These are phyloP conservation scores for Flabesymbios commensalis DNA, from an alignment of 2,888 invertebrate genomes.

Conservation along the genomic window DNA sequence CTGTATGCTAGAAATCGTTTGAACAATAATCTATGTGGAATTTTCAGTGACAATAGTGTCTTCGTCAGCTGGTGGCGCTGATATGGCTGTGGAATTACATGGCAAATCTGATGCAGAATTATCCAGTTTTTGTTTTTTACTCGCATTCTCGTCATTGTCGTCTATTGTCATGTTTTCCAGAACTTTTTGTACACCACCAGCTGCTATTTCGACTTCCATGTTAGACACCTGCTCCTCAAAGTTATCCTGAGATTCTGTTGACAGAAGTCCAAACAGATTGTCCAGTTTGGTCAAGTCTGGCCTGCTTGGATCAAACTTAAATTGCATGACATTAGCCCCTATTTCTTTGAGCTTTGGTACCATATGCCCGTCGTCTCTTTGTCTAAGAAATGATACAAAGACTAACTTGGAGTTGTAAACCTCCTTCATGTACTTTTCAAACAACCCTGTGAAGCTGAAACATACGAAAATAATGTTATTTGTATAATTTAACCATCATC, in stretches of 20 bases:
- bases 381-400: constrained; percentile 59
- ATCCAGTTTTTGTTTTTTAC: too few species aligned
- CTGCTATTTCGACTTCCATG: constrained; percentile 32
- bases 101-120: too few species aligned
- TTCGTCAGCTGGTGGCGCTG: too few species aligned
- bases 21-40: too few species aligned
- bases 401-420: constrained; percentile 54
- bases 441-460: constrained; percentile 50
- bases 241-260: constrained; percentile 39
- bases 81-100: too few species aligned
- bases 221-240: constrained; percentile 41
- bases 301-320: constrained; percentile 46
- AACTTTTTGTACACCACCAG: constrained; percentile 2
- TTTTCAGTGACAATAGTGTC: too few species aligned
- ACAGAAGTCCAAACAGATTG: constrained; percentile 55
- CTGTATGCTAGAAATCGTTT: too few species aligned
- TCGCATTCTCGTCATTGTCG: background rate
- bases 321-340: constrained; percentile 48
- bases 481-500: too few species aligned
- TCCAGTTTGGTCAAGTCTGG: constrained; percentile 61
- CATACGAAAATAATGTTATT: too few species aligned
- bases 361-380: constrained; percentile 56
- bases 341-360: constrained; percentile 38
- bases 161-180: background rate
- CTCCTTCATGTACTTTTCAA: constrained; percentile 54